Percentiles rank a stretch among this genome's conserved stretches.
phyloP scores from a whole-genome alignment of 2,888 invertebrate genomes.

The Philonicus albiceps region DNA sequence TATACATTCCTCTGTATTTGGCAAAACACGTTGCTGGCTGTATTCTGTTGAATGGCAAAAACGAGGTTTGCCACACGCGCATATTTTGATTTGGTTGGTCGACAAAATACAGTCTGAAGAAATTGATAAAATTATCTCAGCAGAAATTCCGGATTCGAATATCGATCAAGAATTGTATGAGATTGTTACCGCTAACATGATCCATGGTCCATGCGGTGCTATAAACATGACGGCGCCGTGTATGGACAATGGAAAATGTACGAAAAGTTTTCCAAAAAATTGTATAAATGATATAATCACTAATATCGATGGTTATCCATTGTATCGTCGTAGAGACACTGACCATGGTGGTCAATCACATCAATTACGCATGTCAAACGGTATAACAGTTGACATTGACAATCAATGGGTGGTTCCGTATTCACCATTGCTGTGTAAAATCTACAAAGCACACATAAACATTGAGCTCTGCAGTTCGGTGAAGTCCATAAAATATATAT shows the following conservation, averaged over 20 bases:
- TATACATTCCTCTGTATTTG: too few species aligned
- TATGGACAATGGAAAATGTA: conserved; percentile 57
- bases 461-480: neutral
- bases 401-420: neutral
- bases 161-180: conserved; percentile 53
- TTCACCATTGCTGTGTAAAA: neutral
- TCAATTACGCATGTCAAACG: neutral
- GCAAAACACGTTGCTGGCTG: too few species aligned
- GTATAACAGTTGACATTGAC: neutral
- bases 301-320: conserved; percentile 38
- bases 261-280: conserved; percentile 50
- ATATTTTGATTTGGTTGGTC: conserved; percentile 49
- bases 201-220: conserved; percentile 58
- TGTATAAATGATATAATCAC: conserved; percentile 25
- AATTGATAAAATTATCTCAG: conserved; percentile 47
- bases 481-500: neutral
- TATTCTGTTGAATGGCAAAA: too few species aligned
- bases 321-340: conserved; percentile 44
- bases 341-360: neutral
- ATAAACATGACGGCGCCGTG: conserved; percentile 53
- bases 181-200: conserved; percentile 52
- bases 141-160: conserved; percentile 51
- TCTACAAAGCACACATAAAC: neutral
- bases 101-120: conserved; percentile 48
- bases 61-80: conserved; percentile 47